These are phyloP conservation scores for Hylomyscus alleni DNA, from an alignment of 2,797 vertebrate species.

Conservation along the genomic window DNA sequence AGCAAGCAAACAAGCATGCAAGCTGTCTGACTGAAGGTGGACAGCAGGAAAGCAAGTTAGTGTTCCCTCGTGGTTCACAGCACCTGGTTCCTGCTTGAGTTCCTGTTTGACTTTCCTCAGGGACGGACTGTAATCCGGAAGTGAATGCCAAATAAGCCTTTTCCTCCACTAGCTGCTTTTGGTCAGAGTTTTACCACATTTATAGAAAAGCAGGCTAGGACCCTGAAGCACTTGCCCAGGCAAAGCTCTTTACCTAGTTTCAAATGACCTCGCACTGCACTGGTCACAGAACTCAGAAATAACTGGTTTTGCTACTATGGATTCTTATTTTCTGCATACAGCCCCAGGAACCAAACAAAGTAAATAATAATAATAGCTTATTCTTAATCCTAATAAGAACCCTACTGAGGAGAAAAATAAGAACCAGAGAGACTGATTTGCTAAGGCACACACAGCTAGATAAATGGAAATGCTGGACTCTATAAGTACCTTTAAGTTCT, in stretches of 20 bases:
- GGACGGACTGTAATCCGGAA: neutral
- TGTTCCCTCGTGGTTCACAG: neutral
- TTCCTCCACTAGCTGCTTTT: neutral
- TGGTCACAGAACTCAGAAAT: neutral
- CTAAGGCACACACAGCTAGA: neutral
- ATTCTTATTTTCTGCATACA: neutral
- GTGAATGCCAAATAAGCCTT: neutral
- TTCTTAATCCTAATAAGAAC: constrained; percentile 17
- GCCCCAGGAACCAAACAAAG: neutral
- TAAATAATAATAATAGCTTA: constrained; percentile 25
- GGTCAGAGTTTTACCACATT: neutral
- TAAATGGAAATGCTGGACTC: neutral
- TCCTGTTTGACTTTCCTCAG: neutral
- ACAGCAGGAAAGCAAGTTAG: neutral
- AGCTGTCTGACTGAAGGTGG: neutral
- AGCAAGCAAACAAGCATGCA: too few species aligned
- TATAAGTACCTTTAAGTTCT: neutral
- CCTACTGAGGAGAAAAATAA: neutral
- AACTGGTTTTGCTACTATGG: constrained; percentile 16
- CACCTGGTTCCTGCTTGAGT: neutral
- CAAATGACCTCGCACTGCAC: neutral
- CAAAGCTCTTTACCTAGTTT: neutral
- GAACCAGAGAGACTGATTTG: neutral
- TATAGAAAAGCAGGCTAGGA: neutral
- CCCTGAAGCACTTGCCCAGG: neutral